A percentile compares a stretch with the other conserved stretches of the same genome.
These are phyloP conservation scores for Junonia oenone DNA, from an alignment of 2,888 invertebrate genomes.

Conservation along the genomic window DNA sequence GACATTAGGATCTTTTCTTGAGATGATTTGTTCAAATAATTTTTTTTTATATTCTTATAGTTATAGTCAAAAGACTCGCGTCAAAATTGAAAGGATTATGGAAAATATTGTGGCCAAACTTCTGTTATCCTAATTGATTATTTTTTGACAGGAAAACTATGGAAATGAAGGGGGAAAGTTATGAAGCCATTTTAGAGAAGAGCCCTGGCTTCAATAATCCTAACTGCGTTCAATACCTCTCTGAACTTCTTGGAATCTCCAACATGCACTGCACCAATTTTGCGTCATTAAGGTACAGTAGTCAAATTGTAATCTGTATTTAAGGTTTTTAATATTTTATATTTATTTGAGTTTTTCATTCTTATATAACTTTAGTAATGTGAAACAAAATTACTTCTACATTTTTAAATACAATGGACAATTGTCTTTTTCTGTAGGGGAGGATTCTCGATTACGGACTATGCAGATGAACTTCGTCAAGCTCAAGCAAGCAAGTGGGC, in stretches of 20 bases:
- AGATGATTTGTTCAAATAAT: conserved; percentile 42
- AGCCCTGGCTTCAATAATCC: conserved; percentile 94
- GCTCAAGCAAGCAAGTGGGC: conserved; percentile 96
- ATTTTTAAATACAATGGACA: no score
- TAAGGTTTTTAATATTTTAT: no score
- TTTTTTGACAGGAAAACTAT: conserved; percentile 83
- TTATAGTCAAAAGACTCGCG: conserved; percentile 45
- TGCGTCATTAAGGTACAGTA: conserved; percentile 82
- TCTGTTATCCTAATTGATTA: conserved; percentile 36
- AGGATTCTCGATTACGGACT: conserved; percentile 88
- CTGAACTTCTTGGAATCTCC: conserved; percentile 85
- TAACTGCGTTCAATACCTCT: conserved; percentile 90
- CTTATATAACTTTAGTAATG: no score
- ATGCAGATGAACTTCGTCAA: conserved; percentile 90
- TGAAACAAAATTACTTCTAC: no score
- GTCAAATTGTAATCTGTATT: background rate
- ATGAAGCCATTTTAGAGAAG: conserved; percentile 89
- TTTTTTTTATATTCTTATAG: conserved; percentile 46
- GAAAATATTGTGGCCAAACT: conserved; percentile 35
- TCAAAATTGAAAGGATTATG: conserved; percentile 42
- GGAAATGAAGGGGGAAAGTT: conserved; percentile 88
- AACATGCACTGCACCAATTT: conserved; percentile 85
- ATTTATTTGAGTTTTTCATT: no score
- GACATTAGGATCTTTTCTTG: conserved; percentile 49
- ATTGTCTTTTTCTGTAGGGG: conserved; percentile 68